Evolutionary conservation across 2,888 invertebrate species (phyloP).

Genomic region (Drosophila mayaguana): DNA sequence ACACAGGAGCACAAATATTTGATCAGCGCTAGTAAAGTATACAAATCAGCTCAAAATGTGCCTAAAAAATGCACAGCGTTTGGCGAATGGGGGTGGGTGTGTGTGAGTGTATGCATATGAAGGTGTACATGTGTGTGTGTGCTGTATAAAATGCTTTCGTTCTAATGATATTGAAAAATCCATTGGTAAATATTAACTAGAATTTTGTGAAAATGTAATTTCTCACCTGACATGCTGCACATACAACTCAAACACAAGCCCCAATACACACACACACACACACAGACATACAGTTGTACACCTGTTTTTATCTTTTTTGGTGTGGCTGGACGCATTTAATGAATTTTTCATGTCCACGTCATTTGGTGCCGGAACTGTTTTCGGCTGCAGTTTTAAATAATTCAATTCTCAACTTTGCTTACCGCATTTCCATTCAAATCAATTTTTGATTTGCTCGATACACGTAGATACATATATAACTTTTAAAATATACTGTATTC

Average conservation of each 20-base stretch:
- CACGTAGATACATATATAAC: not conserved
- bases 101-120: not conserved
- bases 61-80: constrained; percentile 2
- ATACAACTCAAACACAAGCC: not conserved
- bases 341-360: constrained; percentile 70
- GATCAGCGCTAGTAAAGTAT: constrained; percentile 12
- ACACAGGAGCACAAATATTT: constrained; percentile 63
- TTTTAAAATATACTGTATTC: too few relatives aligned
- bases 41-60: constrained; percentile 19
- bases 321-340: constrained; percentile 72
- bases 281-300: not conserved
- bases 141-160: constrained; percentile 7
- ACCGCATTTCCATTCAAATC: constrained; percentile 76
- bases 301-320: constrained; percentile 16
- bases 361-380: constrained; percentile 29
- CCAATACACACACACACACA: not conserved
- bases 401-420: constrained; percentile 68
- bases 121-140: not conserved
- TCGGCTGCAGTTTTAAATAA: constrained; percentile 61
- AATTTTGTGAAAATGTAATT: constrained; percentile 37
- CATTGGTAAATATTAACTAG: constrained; percentile 26
- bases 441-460: constrained; percentile 68
- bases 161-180: constrained; percentile 22
- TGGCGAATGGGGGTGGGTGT: not conserved
- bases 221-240: not conserved